Base-by-base conservation (phyloP, 2,888 invertebrate species). In the Cephus sareptanus region DNA sequence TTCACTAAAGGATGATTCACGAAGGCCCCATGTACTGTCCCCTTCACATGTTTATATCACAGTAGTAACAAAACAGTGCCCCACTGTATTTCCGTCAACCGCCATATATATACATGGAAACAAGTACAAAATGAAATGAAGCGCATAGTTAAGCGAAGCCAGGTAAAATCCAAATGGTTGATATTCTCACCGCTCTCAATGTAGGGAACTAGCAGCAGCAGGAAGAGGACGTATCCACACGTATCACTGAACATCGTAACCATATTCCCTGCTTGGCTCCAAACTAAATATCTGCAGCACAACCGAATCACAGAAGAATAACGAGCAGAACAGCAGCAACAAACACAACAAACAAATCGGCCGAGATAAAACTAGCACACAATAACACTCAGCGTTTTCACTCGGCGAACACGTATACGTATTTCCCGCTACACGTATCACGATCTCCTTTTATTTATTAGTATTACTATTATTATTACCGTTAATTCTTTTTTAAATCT, bases 181-280 rank as follows among this genome's bases (percentile, higher is more conserved):
- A 35, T 71, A 78, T 40, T 93, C 95, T 94, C 90, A 95, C 95
- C 95, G 92, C 94, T 95, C 92, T 95, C 94, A 91, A 94, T 95
- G 92, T 94, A 94, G 87, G 95, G 94, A 90, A 94, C 93, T 90
- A 95, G 93, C 90, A 95, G 93, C 90, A 95, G 93, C 92, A 95
- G 93, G 92, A 94, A 94, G 90, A 94, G 93, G 92, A 94, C 93
- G 92, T 94, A 94, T 90, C 92, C 91, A 89, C 90, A 91, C 89
- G 88, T 91, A 87, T 90, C 90, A 88, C 89, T 90, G 87, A 89
- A 86, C 91, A 91, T 91, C 86, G 87, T 90, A 87, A 90, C 87
- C 87, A 89, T 90, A 89, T 89, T 89, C 84, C 71, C 84, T 82
- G 83, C 81, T 80, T 81, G 79, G 76, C 77, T 77, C 78, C 79